These are phyloP conservation scores for Fissipunctia ypsillon DNA, from an alignment of 2,888 invertebrate species.

Conservation along the genomic window DNA sequence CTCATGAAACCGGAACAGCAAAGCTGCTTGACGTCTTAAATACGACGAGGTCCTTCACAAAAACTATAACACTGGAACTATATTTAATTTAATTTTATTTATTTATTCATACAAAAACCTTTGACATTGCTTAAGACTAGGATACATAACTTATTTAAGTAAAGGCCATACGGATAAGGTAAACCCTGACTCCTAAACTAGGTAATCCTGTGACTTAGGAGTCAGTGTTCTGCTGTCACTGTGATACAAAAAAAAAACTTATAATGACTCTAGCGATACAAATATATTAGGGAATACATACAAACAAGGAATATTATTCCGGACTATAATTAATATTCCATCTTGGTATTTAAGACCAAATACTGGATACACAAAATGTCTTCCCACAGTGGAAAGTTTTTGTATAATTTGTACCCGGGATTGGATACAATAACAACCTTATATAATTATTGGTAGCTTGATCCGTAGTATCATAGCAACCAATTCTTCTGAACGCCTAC, in stretches of 20 bases:
- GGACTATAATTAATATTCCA: constrained; percentile 5
- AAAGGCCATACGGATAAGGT: too few species aligned
- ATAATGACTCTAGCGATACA: background rate
- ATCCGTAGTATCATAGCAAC: background rate
- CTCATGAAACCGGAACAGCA: background rate
- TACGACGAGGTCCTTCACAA: background rate
- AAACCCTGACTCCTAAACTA: too few species aligned
- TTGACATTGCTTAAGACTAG: too few species aligned
- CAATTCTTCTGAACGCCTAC: background rate
- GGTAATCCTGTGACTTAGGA: too few species aligned
- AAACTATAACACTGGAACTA: background rate
- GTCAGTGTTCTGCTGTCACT: too few species aligned
- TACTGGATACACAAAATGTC: background rate
- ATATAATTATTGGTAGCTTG: background rate
- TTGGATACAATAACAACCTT: constrained; percentile 23
- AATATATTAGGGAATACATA: background rate
- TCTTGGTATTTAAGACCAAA: constrained; percentile 14
- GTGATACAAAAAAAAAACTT: too few species aligned
- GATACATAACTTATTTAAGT: too few species aligned
- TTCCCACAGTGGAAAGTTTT: constrained; percentile 18
- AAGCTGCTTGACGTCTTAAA: background rate
- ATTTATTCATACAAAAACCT: too few species aligned
- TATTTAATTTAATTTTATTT: too few species aligned
- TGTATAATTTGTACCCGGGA: constrained; percentile 29
- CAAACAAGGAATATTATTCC: background rate